Percentiles rank a stretch among this genome's conserved stretches.
phyloP scores from a whole-genome alignment of 2,113 vertebrate species.

The Caloenas nicobarica region DNA sequence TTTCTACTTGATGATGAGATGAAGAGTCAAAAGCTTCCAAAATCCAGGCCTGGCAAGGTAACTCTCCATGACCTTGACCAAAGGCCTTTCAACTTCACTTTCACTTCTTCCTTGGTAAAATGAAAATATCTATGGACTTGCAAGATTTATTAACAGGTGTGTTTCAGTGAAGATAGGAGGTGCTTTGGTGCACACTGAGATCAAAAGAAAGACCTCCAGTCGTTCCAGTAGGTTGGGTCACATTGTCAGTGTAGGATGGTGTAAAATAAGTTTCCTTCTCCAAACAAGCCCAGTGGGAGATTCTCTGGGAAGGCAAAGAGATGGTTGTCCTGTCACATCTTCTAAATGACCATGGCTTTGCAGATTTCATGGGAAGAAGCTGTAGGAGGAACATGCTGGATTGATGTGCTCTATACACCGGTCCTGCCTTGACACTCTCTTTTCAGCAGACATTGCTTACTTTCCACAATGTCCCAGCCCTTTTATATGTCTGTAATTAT shows the following conservation, averaged over 20 bases:
- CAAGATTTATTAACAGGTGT: background rate
- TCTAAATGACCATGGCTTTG: background rate
- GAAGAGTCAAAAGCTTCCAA: background rate
- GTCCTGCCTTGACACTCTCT: background rate
- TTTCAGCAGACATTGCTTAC: background rate
- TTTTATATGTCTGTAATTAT: background rate
- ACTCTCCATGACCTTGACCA: background rate
- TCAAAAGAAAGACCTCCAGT: background rate
- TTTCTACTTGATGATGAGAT: background rate
- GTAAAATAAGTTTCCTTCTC: background rate
- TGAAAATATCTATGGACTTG: background rate
- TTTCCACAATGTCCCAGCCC: background rate
- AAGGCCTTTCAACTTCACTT: background rate
- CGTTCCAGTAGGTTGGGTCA: background rate
- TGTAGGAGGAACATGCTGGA: background rate
- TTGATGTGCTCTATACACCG: background rate
- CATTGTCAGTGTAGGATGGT: background rate
- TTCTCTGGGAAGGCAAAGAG: background rate
- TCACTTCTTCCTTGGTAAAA: background rate
- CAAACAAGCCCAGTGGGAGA: rapidly evolving
- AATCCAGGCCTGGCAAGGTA: background rate
- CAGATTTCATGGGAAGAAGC: background rate
- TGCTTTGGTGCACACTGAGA: background rate
- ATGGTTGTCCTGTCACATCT: background rate
- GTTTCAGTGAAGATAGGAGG: background rate